phyloP scores from a whole-genome alignment of 2,888 invertebrate genomes.

The Gortyna flavago region DNA sequence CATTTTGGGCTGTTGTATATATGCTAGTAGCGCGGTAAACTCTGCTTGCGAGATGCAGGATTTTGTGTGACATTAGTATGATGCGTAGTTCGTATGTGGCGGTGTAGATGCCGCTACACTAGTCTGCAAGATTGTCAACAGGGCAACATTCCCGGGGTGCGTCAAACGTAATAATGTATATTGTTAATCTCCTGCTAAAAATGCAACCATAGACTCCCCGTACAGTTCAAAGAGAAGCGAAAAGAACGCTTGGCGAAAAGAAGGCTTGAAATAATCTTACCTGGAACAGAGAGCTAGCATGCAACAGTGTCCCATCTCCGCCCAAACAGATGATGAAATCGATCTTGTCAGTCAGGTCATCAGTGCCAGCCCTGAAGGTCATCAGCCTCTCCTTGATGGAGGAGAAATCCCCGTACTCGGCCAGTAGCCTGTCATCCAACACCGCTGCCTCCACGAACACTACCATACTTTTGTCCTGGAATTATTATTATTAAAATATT shows the following conservation, averaged over 20 bases:
- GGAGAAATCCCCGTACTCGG: constrained; percentile 93
- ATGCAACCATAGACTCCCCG: background rate
- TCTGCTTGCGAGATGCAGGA: background rate
- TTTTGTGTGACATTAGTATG: background rate
- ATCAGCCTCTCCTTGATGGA: constrained; percentile 95
- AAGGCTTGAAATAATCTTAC: constrained; percentile 16
- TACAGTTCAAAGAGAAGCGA: background rate
- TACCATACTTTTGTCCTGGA: constrained; percentile 98
- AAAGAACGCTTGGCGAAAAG: too few species aligned
- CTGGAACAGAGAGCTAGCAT: constrained; percentile 96
- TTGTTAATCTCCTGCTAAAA: background rate
- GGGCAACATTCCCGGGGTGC: background rate
- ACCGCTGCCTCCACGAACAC: constrained; percentile 98
- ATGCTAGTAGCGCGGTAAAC: too few species aligned
- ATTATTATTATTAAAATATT: constrained; percentile 53
- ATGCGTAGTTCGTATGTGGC: background rate
- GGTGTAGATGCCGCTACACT: background rate
- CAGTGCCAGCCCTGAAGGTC: constrained; percentile 96
- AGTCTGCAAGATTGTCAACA: background rate
- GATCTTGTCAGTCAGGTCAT: constrained; percentile 98
- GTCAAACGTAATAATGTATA: background rate
- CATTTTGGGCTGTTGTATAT: background rate
- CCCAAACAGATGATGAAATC: constrained; percentile 99
- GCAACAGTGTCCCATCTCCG: constrained; percentile 98
- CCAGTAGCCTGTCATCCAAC: constrained; percentile 94